phyloP scores from a whole-genome alignment of 2,113 vertebrate species.

The Lepisosteus oculatus region DNA sequence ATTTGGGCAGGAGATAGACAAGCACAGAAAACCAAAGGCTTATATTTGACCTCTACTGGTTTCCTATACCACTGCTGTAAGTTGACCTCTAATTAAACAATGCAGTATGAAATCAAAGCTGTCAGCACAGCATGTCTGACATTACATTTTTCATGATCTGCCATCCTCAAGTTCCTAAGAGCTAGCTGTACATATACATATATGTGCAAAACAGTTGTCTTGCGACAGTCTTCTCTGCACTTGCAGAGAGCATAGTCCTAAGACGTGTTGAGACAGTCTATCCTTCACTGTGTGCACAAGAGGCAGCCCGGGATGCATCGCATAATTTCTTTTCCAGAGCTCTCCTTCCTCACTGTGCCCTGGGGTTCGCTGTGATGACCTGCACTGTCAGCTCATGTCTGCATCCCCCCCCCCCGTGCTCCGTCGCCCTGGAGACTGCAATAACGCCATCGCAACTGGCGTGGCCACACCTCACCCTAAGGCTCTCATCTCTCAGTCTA shows the following conservation, averaged over 20 bases:
- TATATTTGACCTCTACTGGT: background rate
- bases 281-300: slow-evolving; percentile 16
- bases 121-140: background rate
- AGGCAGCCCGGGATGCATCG: slow-evolving; percentile 30
- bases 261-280: slow-evolving; percentile 18
- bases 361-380: slow-evolving; percentile 6
- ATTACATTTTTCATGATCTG: too few relatives aligned
- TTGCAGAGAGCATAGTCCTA: slow-evolving; percentile 30
- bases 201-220: background rate
- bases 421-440: too few relatives aligned
- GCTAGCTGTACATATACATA: too few relatives aligned
- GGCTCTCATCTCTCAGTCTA: background rate
- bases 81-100: background rate
- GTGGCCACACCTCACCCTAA: background rate
- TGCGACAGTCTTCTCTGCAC: background rate
- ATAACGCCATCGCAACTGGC: too few relatives aligned
- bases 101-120: background rate
- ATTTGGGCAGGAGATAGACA: background rate
- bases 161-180: too few relatives aligned
- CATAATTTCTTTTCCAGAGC: slow-evolving; percentile 22
- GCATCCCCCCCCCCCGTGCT: background rate
- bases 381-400: slow-evolving; percentile 30
- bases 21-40: background rate
- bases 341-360: slow-evolving; percentile 25
- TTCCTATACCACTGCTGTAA: too few relatives aligned